Conservation (phyloP, 2,888 invertebrate species). For the Lamproptera curius region DNA sequence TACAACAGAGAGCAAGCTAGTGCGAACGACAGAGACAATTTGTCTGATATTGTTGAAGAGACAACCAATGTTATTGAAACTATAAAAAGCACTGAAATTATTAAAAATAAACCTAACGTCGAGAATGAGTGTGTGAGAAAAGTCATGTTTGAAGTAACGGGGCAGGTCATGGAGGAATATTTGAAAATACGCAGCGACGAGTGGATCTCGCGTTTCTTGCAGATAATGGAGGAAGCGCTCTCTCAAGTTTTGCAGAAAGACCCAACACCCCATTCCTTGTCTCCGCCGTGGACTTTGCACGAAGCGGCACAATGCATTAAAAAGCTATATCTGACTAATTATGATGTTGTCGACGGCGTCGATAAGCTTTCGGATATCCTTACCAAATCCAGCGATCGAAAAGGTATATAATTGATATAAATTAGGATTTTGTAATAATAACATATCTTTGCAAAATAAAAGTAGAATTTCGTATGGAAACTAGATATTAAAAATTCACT, state of each 20-base stretch:
- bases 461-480: no score
- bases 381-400: conserved; percentile 40
- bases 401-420: conserved; percentile 35
- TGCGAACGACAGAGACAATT: background rate
- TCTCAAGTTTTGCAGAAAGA: conserved; percentile 46
- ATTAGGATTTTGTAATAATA: no score
- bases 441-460: no score
- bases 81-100: conserved; percentile 17
- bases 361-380: conserved; percentile 43
- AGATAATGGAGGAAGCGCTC: conserved; percentile 65
- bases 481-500: no score
- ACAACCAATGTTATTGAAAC: background rate
- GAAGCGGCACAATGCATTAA: conserved; percentile 54
- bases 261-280: conserved; percentile 33
- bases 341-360: conserved; percentile 41
- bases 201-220: conserved; percentile 58
- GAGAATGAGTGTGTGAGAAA: conserved; percentile 18
- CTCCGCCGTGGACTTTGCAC: conserved; percentile 54
- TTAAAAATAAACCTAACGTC: background rate
- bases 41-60: background rate
- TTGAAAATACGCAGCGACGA: conserved; percentile 50
- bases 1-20: background rate
- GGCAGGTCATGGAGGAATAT: conserved; percentile 44
- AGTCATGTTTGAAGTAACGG: conserved; percentile 47
- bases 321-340: conserved; percentile 37